Base-by-base conservation (phyloP, 2,113 vertebrate species). In the Labrus mixtus region DNA sequence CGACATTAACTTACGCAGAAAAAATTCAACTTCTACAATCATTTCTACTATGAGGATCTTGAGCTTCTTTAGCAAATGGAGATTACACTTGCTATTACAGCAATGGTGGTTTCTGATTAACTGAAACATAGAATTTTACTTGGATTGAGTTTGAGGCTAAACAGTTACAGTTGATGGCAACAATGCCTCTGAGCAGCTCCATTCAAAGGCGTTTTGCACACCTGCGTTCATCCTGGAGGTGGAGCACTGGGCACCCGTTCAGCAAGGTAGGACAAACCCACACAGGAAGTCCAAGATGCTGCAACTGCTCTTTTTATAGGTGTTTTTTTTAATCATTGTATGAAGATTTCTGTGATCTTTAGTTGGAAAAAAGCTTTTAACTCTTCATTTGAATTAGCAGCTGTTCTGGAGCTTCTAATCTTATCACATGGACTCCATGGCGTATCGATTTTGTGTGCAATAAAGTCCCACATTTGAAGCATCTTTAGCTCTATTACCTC, bases 211-310 rank as follows among this genome's bases (percentile, higher is more conserved):
- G 20, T 20, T 81, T 92, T 1, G 37, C 75, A 37, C 79, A 80
- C 41, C 60, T 92, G 66, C 68, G 75, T 45, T 82, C 79, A 22
- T 77, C 87, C 22, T 89, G 90, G 89, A 89, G 90, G 79, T 90
- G 90, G 84, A 92, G 91, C 64, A 81, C 87, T 13, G 90, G 85
- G 37, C 43, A 87, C 86, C 78, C 88, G 76, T 83, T 85, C 20
- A 67, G 71, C 68, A 93, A 93, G 93, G 92, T 94, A 93, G 83
- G 91, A 51, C 48, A 17, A 62, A 8, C 67, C 60, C 64, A 59
- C 45, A 55, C 29, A 33, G 29, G 29, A 33, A 33, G 29, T 33
- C 29, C 29, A 33, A 33, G 4, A 33, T 33, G 29, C 29, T 33
- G 29, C 29, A 3, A 6, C 29, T 33, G 29, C 29, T 33, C 4